Evolutionary conservation across 2,888 invertebrate genomes (phyloP).

Genomic region (Leptinotarsa peninsularis): DNA sequence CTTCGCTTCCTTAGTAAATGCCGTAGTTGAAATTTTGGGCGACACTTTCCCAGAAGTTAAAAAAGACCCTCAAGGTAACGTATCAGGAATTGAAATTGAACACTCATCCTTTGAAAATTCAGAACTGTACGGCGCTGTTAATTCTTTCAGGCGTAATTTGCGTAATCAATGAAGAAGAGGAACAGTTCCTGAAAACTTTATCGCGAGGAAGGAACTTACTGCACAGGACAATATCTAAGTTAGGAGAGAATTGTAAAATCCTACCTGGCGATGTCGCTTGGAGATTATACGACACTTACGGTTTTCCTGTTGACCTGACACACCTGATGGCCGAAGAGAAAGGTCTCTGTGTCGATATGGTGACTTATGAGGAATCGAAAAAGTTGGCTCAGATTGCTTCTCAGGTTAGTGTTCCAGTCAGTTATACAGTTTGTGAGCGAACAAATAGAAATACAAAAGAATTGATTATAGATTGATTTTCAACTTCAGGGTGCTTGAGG

Average conservation of each 20-base stretch:
- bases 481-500: no score
- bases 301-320: constrained; percentile 98
- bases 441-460: no score
- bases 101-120: no score
- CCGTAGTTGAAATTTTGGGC: constrained; percentile 88
- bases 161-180: constrained; percentile 97
- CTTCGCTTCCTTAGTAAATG: constrained; percentile 89
- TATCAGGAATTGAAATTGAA: no score
- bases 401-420: constrained; percentile 67
- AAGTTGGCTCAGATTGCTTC: constrained; percentile 90
- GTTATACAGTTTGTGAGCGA: no score
- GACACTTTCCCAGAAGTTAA: constrained; percentile 83
- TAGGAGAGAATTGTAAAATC: constrained; percentile 71
- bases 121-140: background rate
- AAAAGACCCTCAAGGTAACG: constrained; percentile 83
- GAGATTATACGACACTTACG: constrained; percentile 98
- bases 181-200: constrained; percentile 96
- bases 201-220: constrained; percentile 89
- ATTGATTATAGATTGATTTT: no score
- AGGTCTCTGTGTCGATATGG: constrained; percentile 87
- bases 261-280: constrained; percentile 97
- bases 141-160: constrained; percentile 77
- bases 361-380: constrained; percentile 90
- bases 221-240: constrained; percentile 89
- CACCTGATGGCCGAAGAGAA: constrained; percentile 98